These are phyloP conservation scores for Catalaphyllia jardinei DNA, from an alignment of 64 coral and sea anemone genomes.

Conservation along the genomic window DNA sequence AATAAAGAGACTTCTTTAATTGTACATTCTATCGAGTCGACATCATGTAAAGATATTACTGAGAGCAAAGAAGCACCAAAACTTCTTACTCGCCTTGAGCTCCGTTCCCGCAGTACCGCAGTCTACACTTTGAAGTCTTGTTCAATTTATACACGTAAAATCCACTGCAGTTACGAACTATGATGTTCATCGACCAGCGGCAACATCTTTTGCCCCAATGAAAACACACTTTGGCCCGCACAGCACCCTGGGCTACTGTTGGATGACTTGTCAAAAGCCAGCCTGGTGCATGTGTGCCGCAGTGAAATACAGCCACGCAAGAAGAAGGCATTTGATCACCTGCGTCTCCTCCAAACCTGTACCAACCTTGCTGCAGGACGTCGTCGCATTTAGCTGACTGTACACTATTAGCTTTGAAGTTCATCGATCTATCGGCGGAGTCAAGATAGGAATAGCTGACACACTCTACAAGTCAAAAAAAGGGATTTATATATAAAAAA, in stretches of 20 bases:
- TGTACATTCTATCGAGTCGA: background rate
- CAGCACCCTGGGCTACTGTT: background rate
- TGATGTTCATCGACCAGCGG: background rate
- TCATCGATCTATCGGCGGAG: background rate
- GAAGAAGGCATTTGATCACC: constrained; percentile 10
- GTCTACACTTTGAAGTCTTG: background rate
- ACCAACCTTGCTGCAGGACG: background rate
- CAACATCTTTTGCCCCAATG: background rate
- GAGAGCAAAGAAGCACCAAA: background rate
- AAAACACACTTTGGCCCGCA: constrained; percentile 14
- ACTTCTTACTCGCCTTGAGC: background rate
- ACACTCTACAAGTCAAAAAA: constrained; percentile 7
- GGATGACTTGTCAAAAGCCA: constrained; percentile 5
- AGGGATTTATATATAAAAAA: background rate
- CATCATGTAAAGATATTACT: background rate
- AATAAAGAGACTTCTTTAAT: no score
- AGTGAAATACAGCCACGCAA: background rate
- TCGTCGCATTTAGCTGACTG: background rate
- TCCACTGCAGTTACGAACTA: background rate
- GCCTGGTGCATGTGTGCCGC: constrained; percentile 10
- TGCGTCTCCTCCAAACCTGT: constrained; percentile 21
- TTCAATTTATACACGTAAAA: background rate
- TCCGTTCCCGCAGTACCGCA: background rate
- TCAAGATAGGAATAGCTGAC: background rate
- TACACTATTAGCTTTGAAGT: background rate